Conservation (phyloP, 1,140 invertebrate species). For the Drosophila chauvacae region DNA sequence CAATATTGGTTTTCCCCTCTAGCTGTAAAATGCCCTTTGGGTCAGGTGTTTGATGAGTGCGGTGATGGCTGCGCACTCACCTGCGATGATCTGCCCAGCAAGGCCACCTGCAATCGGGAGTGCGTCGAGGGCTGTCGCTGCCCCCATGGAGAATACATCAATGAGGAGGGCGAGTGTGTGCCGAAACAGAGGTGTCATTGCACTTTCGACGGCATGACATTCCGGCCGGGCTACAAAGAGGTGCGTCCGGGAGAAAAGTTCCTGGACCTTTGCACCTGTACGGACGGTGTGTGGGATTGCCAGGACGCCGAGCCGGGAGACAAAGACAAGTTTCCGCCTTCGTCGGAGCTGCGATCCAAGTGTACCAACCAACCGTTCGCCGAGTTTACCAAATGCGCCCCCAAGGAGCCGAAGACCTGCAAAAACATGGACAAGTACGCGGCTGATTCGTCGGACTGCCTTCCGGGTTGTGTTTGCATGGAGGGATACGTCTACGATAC, state of each 20-base stretch:
- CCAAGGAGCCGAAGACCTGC: slow-evolving; percentile 91
- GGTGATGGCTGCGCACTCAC: slow-evolving; percentile 90
- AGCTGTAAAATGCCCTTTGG: slow-evolving; percentile 90
- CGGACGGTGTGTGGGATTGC: slow-evolving; percentile 91
- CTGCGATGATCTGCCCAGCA: slow-evolving; percentile 87
- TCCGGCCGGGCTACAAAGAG: slow-evolving; percentile 90
- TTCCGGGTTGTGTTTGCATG: slow-evolving; percentile 91
- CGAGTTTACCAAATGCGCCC: slow-evolving; percentile 91
- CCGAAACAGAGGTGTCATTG: slow-evolving; percentile 91
- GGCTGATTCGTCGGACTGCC: slow-evolving; percentile 87
- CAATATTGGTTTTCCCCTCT: too few species aligned
- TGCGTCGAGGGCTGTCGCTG: slow-evolving; percentile 96
- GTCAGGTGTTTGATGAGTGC: slow-evolving; percentile 92
- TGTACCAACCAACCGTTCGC: slow-evolving; percentile 88
- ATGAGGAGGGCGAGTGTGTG: slow-evolving; percentile 90
- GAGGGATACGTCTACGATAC: slow-evolving; percentile 90
- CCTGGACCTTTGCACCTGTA: slow-evolving; percentile 90
- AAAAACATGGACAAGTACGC: slow-evolving; percentile 90
- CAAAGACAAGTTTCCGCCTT: slow-evolving; percentile 87
- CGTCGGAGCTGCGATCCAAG: slow-evolving; percentile 86
- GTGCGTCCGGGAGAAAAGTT: slow-evolving; percentile 88
- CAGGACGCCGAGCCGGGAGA: slow-evolving; percentile 87
- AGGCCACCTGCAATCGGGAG: slow-evolving; percentile 66
- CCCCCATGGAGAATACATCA: slow-evolving; percentile 90
- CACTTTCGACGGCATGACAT: slow-evolving; percentile 89